Evolutionary conservation across 1,140 invertebrate genomes (phyloP), one percentile per base, ranked within the genome.

Genomic region (Bursaphelenchus mucronatus): DNA sequence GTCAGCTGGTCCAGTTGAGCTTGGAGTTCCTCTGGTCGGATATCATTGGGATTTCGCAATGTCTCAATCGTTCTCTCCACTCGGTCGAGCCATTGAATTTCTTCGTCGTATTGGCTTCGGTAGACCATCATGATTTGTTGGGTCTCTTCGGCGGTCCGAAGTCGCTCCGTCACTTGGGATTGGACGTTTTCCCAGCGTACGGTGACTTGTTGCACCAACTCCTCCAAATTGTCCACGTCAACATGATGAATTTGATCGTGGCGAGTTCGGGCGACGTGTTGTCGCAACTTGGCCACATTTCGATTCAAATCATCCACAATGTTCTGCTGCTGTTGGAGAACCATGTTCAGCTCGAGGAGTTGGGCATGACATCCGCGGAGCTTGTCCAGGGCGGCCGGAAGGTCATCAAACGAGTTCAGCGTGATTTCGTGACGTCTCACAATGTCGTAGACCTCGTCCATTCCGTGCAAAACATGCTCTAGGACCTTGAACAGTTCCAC

Each of bases 381-480:
- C 8, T 86, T 86, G 63, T 90, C 88, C n/a, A 89, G 83, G 55
- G 91, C 89, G 21, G 89, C 87, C 1, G 90, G 89, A 80, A 94
- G 82, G 75, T 90, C 89, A 62, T 89, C 88, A 76, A 89, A 90
- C 13, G 89, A 87, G 15, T 89, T 88, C 46, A 97, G 83, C 80
- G 93, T 91, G 65, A 90, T 87, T 82, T 97, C 94, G 73, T 94
- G 89, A 71, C 94, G 90, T 11, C 89, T 90, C 53, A 97, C 90
- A 17, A 89, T 87, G 75, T 89, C 88, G 44, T 88, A 87, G 61
- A 92, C 89, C 71, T 94, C 92, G 68, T 95, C 92, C 61, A 97
- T 84, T 17, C 90, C 89, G 61, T 87, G 88, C 17, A 97, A 84
- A 3, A 94, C 88, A 41, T 90, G 88, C 80, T 97, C 93, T 0